Percentiles rank a stretch among this genome's conserved stretches.
Conservation (phyloP, 2,797 vertebrate genomes). For the Sciurus carolinensis region DNA sequence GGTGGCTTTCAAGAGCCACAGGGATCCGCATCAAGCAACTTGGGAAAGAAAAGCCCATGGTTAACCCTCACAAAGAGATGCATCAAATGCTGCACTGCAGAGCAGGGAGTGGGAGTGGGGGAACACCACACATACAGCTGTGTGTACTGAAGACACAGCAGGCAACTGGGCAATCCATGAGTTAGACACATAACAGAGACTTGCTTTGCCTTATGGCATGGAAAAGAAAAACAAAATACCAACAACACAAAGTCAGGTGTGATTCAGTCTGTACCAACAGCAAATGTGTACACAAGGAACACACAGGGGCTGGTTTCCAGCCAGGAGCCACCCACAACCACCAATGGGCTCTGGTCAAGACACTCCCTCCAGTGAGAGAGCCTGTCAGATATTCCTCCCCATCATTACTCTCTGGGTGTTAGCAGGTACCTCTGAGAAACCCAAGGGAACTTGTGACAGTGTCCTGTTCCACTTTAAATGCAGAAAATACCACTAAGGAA, state of each 20-base stretch:
- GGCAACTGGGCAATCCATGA: not conserved
- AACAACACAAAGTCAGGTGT: not conserved
- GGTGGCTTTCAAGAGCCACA: not conserved
- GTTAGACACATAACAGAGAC: slow-evolving; percentile 78
- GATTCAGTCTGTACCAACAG: not conserved
- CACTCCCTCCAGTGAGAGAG: not conserved
- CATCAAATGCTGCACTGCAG: fast-evolving
- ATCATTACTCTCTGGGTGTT: too few relatives aligned
- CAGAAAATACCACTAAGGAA: not conserved
- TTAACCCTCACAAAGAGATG: not conserved
- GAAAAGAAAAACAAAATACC: slow-evolving; percentile 84
- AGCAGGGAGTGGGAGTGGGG: too few relatives aligned
- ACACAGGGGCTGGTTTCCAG: not conserved
- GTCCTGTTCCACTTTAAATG: not conserved
- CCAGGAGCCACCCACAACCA: not conserved
- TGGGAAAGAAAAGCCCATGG: not conserved
- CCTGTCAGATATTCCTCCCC: not conserved
- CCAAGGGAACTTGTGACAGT: not conserved
- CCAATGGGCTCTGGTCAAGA: not conserved
- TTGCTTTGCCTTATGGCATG: slow-evolving; percentile 92
- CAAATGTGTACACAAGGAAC: not conserved
- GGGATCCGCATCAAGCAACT: fast-evolving
- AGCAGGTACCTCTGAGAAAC: not conserved
- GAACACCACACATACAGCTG: too few relatives aligned
- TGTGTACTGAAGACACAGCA: not conserved